phyloP scores from a whole-genome alignment of 2,797 vertebrate genomes.

The Lithobates pipiens region DNA sequence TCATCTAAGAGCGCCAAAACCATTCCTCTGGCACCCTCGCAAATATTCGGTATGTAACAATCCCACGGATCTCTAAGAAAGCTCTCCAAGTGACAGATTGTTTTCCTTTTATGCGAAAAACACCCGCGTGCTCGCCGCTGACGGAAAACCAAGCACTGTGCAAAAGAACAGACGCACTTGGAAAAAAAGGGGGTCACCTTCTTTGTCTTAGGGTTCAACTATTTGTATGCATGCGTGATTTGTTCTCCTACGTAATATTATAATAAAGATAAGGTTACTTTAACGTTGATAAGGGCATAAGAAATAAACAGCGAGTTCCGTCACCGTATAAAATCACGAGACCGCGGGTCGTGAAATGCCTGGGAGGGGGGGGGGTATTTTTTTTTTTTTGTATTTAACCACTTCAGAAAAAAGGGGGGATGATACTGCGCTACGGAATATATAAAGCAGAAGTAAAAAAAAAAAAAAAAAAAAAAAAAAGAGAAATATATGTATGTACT shows the following conservation, averaged over 20 bases:
- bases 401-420: too few relatives aligned
- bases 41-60: background rate
- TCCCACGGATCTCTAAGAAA: background rate
- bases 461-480: too few relatives aligned
- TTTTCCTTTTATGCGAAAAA: conserved; percentile 17
- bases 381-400: too few relatives aligned
- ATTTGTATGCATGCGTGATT: background rate
- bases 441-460: too few relatives aligned
- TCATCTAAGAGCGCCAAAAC: background rate
- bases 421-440: too few relatives aligned
- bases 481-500: too few relatives aligned
- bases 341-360: too few relatives aligned
- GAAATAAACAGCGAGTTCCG: too few relatives aligned
- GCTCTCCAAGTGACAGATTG: conserved; percentile 12
- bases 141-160: background rate
- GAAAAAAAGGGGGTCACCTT: background rate
- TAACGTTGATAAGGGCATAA: too few relatives aligned
- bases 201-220: background rate
- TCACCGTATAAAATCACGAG: too few relatives aligned
- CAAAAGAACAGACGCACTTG: conserved; percentile 6
- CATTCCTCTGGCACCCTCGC: background rate
- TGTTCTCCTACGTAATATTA: background rate
- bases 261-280: background rate
- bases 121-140: background rate
- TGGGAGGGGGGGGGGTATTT: too few relatives aligned